Evolutionary conservation across 1,140 invertebrate genomes (phyloP).

Genomic region (Tetranychus cinnabarinus): DNA sequence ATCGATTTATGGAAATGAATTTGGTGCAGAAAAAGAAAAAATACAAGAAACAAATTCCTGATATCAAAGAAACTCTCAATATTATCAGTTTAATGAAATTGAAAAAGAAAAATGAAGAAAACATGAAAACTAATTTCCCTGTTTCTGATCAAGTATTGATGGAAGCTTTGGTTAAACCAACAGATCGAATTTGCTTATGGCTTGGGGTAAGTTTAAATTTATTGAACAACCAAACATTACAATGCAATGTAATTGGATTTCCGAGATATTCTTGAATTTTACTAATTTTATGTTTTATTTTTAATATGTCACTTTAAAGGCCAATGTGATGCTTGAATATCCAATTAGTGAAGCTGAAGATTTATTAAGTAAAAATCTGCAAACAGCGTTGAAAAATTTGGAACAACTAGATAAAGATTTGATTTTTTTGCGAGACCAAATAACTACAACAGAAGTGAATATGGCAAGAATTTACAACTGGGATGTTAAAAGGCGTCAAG

Average conservation of each 20-base stretch:
- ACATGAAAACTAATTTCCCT: conserved; percentile 69
- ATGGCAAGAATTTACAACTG: conserved; percentile 90
- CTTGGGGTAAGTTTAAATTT: conserved; percentile 35
- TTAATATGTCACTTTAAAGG: conserved; percentile 23
- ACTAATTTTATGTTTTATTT: conserved; percentile 1
- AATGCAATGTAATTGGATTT: not conserved
- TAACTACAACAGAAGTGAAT: conserved; percentile 88
- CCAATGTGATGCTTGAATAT: conserved; percentile 97
- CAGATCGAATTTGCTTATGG: conserved; percentile 88
- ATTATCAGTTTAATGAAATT: conserved; percentile 69
- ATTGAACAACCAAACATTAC: conserved; percentile 14
- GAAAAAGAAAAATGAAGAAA: conserved; percentile 33
- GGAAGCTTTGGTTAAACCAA: conserved; percentile 60
- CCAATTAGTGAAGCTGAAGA: conserved; percentile 68
- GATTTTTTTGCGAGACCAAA: conserved; percentile 76
- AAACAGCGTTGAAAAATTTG: conserved; percentile 58
- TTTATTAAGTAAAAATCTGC: conserved; percentile 64
- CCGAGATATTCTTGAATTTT: not conserved
- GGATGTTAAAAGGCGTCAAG: conserved; percentile 68
- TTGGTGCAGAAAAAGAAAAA: conserved; percentile 51
- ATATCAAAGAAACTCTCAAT: conserved; percentile 66
- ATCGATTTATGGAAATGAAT: conserved; percentile 89
- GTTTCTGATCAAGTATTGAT: conserved; percentile 86
- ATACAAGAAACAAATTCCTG: conserved; percentile 68
- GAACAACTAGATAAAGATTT: conserved; percentile 68